These are phyloP conservation scores for Xiphophorus maculatus DNA, from an alignment of 2,113 vertebrate species.

Conservation along the genomic window DNA sequence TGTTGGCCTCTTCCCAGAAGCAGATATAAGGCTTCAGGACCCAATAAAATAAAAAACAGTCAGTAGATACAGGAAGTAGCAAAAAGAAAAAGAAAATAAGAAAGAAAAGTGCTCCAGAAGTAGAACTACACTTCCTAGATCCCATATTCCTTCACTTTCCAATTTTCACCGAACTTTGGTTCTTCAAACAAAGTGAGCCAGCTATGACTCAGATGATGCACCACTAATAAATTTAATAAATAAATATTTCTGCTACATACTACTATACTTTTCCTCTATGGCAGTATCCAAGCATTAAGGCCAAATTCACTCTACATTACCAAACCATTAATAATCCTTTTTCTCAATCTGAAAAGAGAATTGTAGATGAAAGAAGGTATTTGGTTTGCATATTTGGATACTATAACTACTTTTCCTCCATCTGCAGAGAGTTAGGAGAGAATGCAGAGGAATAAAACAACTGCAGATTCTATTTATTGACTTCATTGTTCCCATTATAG, in stretches of 20 bases:
- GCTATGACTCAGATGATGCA: constrained; percentile 25
- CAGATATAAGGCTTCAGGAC: constrained; percentile 74
- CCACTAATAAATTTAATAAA: too few relatives aligned
- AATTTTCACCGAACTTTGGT: too few relatives aligned
- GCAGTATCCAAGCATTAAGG: constrained; percentile 79
- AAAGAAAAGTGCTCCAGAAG: neutral
- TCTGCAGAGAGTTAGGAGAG: neutral
- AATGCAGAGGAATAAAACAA: neutral
- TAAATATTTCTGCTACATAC: constrained; percentile 49
- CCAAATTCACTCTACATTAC: constrained; percentile 32
- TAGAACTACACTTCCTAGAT: constrained; percentile 54
- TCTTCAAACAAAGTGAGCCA: neutral
- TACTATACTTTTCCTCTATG: constrained; percentile 29
- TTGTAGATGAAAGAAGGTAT: neutral
- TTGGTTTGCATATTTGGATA: neutral
- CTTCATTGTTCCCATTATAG: neutral
- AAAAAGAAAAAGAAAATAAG: neutral
- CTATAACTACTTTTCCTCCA: too few relatives aligned
- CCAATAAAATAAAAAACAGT: constrained; percentile 42
- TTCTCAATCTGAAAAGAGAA: constrained; percentile 9
- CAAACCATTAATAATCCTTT: neutral
- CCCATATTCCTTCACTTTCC: constrained; percentile 17
- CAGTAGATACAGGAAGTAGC: constrained; percentile 31
- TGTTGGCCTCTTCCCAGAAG: constrained; percentile 61
- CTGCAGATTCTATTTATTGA: constrained; percentile 14